These are phyloP conservation scores for Cyanoliseus patagonus DNA, from an alignment of 2,113 vertebrate species.

Conservation along the genomic window DNA sequence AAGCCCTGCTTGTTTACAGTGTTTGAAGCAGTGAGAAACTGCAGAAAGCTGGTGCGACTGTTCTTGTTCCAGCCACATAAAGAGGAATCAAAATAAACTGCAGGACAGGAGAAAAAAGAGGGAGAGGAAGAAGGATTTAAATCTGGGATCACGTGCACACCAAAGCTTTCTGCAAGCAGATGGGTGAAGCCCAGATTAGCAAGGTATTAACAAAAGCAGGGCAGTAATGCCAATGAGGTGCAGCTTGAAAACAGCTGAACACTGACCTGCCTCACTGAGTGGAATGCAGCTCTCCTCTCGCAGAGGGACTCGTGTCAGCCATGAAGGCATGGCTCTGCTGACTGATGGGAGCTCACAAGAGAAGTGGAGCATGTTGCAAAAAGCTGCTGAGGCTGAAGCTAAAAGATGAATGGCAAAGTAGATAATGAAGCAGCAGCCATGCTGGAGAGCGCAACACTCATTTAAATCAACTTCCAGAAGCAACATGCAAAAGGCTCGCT, in stretches of 20 bases:
- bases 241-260: not conserved
- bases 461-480: not conserved
- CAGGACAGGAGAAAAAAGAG: not conserved
- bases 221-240: not conserved
- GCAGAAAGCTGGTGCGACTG: not conserved
- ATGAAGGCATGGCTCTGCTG: rapidly evolving
- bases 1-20: not conserved
- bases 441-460: rapidly evolving
- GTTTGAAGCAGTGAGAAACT: not conserved
- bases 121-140: not conserved
- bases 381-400: not conserved
- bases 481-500: not conserved
- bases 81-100: not conserved
- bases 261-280: not conserved
- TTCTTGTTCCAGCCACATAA: not conserved
- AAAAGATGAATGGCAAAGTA: not conserved
- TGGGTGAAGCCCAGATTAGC: not conserved
- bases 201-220: not conserved
- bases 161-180: not conserved
- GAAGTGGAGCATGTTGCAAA: rapidly evolving
- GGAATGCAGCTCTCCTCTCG: not conserved
- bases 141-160: not conserved
- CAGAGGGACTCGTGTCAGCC: rapidly evolving
- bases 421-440: not conserved
- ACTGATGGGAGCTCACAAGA: not conserved